Base-by-base conservation (phyloP, 1,140 invertebrate species). In the Drosophila prosaltans region DNA sequence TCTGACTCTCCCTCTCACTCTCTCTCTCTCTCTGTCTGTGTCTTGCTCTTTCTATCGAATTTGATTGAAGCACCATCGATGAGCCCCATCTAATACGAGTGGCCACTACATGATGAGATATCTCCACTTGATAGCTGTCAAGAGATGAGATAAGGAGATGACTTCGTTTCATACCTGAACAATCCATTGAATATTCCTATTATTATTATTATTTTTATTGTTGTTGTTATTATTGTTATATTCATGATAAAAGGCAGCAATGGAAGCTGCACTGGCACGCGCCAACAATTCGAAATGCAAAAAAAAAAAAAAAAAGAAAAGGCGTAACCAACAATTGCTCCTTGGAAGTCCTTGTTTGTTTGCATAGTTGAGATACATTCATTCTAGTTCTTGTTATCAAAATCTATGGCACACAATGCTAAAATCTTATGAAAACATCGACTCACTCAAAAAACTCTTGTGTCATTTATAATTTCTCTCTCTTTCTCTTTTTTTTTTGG, bases 271-370 rank as follows among this genome's bases (percentile, higher is more conserved):
- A 36, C n/a, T 4, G 57, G 16, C 57, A 59, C 57, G 57, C 57
- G 57, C 8, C 30, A 59, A 58, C 32, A 58, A 36, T 58, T 58
- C 55, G 55, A 58, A 58, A 58, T 58, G 55, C 55, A 58, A 32
- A 59, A 16, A 16, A 0, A 16, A 16, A 0, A 16, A 16, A 16
- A 16, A 16, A 16, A 16, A 16, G 16, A 16, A 16, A 16, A 16
- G 16, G 16, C 16, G 16, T 16, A 16, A 16, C 16, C 16, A 16
- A 16, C 16, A 16, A 16, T 16, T 16, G 16, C 16, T 16, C 16
- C 16, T 16, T 16, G 16, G 16, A 16, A 16, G 16, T 16, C 16
- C 16, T 16, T 16, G 16, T 16, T 16, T 16, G 16, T 16, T 16
- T 16, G 16, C 16, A 45, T 5, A 45, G 16, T 16, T 16, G 16